These are phyloP conservation scores for Leptinotarsa undecemlineata DNA, from an alignment of 1,140 invertebrate species.

Conservation along the genomic window DNA sequence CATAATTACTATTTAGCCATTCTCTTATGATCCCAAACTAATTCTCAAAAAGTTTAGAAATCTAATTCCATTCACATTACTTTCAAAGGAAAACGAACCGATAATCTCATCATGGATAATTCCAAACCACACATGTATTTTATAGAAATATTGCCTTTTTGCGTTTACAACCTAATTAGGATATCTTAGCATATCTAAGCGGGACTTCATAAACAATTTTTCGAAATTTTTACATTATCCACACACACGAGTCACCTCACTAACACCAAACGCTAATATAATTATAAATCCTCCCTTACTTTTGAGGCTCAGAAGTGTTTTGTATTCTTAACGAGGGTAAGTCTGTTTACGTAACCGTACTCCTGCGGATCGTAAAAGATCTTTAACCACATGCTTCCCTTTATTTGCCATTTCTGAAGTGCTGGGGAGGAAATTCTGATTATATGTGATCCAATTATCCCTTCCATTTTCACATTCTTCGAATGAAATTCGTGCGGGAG, in stretches of 20 bases:
- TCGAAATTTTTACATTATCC: not conserved
- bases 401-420: not conserved
- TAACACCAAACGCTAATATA: not conserved
- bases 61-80: no score
- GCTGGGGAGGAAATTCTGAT: not conserved
- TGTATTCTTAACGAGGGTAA: constrained; percentile 2
- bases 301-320: not conserved
- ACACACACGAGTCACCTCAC: not conserved
- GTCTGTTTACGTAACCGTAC: constrained; percentile 2
- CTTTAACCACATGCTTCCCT: constrained; percentile 2
- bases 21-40: no score
- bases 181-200: no score
- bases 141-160: no score
- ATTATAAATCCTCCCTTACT: not conserved
- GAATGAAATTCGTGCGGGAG: not conserved
- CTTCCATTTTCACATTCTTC: constrained; percentile 6
- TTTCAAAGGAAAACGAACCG: no score
- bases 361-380: constrained; percentile 1
- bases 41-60: no score
- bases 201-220: no score
- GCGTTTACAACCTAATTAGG: no score
- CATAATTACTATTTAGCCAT: no score
- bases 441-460: not conserved
- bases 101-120: no score
- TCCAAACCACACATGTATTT: no score